Evolutionary conservation across 2,888 invertebrate species (phyloP), one percentile per base, ranked within the genome.

Genomic region (Lithophane leautieri): DNA sequence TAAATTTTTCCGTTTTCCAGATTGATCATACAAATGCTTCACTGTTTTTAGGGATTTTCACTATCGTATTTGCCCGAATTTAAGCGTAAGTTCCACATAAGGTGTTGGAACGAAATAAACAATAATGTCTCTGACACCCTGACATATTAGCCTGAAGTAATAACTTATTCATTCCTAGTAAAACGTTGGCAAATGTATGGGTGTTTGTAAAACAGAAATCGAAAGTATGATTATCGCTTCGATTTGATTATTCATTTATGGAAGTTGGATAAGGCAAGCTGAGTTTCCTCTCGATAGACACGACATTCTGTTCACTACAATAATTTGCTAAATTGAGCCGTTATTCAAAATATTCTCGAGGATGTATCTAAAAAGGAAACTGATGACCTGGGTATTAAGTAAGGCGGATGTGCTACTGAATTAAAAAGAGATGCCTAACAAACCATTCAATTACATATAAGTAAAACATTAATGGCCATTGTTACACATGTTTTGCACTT

Each of bases 391-490:
- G 69, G 11, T 71, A 12, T 62, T 16, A 63, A 63, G 4, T 52
- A 60, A 61, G 50, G 44, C 67, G 72, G 72, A 73, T 67, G 42
- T 63, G 14, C 56, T 63, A 56, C n/a, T 54, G 61, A 80, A 82
- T 62, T 73, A 72, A 78, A 73, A 60, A 71, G 34, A 80, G 82
- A 82, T 83, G 67, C 69, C 62, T 70, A 88, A 80, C 82, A 75
- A 70, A 85, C 79, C 69, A 82, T 77, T 81, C 77, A 78, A 79
- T 66, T 73, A 79, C 81, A 70, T 83, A 82, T 83, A 84, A 76
- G 81, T 74, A 76, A 75, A 44, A 70, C 78, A 79, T 81, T 78
- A 85, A 87, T 81, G 82, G 82, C 86, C 63, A 88, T 88, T 88
- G 88, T 86, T 75, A 83, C 70, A 80, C 62, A 74, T 85, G 81